Base-by-base conservation (phyloP, 2,888 invertebrate genomes). In the Ormyrus rosae region DNA sequence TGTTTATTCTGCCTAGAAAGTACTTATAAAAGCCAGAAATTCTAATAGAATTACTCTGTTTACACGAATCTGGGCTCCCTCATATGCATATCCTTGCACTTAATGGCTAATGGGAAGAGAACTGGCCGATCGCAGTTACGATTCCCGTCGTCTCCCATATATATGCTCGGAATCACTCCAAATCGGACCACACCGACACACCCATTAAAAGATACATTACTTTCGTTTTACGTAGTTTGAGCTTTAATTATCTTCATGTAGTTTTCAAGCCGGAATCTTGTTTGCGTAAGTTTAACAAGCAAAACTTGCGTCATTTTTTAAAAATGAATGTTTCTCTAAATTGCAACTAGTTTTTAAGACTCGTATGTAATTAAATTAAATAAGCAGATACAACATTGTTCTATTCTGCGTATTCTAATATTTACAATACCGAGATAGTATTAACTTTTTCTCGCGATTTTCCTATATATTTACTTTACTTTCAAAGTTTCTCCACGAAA, bases 141-240 rank as follows among this genome's bases (percentile, higher is more conserved):
- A 5, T 19, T 5, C 19, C 19, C 51, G 34, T 34, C 34, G 34
- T 34, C 34, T 34, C 34, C 4, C 34, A 4, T 34, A 34, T 4
- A 34, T 34, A 34, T 34, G 34, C 45, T 58, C 48, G 58, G 46
- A 48, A 70, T 70, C 48, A 64, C 13, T 64, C 64, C 46, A 13
- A 55, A 73, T 3, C 13, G 55, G 72, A 73, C 72, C 72, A 73
- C 72, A 63, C 72, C 55, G 63, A 64, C 51, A 45, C 71, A 34
- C 11, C 34, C 34, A 73, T 64, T 64, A 56, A 13, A 10, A 13
- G 48, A 5, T 45, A n/a, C 60, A 51, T 55, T 61, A n/a, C 61
- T 51, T 34, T n/a, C 45, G 8, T 71, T 63, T 45, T 45, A 13
- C 46, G 46, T 53, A 34, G 34, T 34, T 34, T 34, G 34, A 34